Base-by-base conservation (phyloP, 2,888 invertebrate species). In the Rhingia campestris region DNA sequence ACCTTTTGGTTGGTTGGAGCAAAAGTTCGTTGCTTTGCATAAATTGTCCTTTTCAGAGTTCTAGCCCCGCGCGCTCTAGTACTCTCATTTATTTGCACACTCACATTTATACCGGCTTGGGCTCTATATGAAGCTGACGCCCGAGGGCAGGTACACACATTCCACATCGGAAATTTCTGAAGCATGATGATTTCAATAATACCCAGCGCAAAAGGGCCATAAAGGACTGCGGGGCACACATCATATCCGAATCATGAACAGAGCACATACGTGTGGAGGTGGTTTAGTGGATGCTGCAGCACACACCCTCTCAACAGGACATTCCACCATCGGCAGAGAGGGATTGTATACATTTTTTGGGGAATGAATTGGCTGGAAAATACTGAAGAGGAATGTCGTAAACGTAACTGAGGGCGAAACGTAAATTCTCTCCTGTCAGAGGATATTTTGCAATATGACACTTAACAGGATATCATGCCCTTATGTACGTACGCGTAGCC, bases 171-270 rank as follows among this genome's bases (percentile, higher is more conserved):
- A 66, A 80, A 74, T 70, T 84, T 74, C 64, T 84, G 80, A 84
- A 74, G 74, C 80, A 80, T 75, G 84, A 84, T 84, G 84, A 80
- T 80, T 84, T 84, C 84, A 84, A 84, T 84, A 80, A 75, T 75
- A 80, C 22, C 22, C 59, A 59, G 45, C 41, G 63, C 53, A 82
- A 82, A 77, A 61, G 76, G 73, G 74, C 74, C 69, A 74, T 84
- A 74, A 70, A 74, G 63, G 70, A 47, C 84, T 75, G 33, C 54
- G 39, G 74, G 77, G 70, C 66, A 72, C 41, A 79, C 56, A 73
- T 67, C 53, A 51, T 79, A 72, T 73, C 79, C 67, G 41, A 59
- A 41, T 76, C 75, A 67, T 72, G 54, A 56, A 43, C 7, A 72
- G 51, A 35, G 32, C 58, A 30, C 37, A 43, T 22, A 22, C 33